Percentiles rank a stretch among this genome's conserved stretches.
Conservation (phyloP, 2,797 vertebrate genomes). For the Tympanoctomys barrerae region DNA sequence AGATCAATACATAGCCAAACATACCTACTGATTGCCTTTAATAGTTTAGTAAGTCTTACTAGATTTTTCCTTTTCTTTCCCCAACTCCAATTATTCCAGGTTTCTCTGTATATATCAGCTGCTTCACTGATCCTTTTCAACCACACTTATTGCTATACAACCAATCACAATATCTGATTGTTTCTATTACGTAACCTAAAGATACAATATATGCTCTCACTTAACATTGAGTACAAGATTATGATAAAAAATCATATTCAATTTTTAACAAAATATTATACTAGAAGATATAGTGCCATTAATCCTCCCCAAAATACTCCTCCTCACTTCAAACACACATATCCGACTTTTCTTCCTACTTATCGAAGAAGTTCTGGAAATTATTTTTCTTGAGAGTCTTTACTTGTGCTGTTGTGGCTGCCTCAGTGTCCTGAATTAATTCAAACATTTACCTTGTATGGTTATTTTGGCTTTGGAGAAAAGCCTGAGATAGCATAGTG, state of each 20-base stretch:
- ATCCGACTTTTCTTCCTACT: not conserved
- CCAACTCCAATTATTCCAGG: not conserved
- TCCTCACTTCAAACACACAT: not conserved
- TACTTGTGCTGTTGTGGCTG: not conserved
- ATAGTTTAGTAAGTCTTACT: not conserved
- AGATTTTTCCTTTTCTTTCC: constrained; percentile 21
- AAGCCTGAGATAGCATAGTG: not conserved
- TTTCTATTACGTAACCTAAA: constrained; percentile 45
- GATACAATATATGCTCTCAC: constrained; percentile 3
- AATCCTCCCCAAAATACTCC: not conserved
- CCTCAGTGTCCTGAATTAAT: not conserved
- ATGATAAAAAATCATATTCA: not conserved
- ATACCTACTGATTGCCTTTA: not conserved
- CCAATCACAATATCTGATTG: not conserved
- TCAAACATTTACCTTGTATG: not conserved
- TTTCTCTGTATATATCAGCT: constrained; percentile 17
- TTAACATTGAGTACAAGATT: not conserved
- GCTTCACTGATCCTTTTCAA: constrained; percentile 11
- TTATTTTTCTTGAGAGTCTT: not conserved
- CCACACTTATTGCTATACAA: not conserved
- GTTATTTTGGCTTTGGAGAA: not conserved
- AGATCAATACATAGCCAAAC: not conserved
- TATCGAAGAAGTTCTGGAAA: not conserved
- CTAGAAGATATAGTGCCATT: not conserved
- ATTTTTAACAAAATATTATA: not conserved